Evolutionary conservation across 2,113 vertebrate genomes (phyloP).

Genomic region (Carettochelys insculpta): DNA sequence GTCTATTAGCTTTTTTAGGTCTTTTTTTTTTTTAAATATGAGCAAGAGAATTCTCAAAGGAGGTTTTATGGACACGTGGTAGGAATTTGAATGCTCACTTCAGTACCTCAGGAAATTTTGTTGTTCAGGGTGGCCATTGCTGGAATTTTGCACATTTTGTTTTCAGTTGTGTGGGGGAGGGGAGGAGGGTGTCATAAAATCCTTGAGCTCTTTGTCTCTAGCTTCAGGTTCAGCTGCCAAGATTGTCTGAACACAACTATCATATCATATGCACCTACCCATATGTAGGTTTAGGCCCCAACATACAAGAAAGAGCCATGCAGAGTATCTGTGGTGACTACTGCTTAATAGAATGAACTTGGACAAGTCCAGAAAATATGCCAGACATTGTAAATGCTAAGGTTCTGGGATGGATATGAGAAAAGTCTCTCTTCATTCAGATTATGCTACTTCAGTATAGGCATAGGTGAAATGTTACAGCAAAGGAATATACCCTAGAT

Average conservation of each 20-base stretch:
- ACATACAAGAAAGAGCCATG: rapidly evolving
- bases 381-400: not conserved
- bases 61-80: not conserved
- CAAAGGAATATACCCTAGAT: not conserved
- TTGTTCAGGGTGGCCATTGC: rapidly evolving
- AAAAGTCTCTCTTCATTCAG: not conserved
- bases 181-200: rapidly evolving
- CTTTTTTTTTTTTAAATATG: too few relatives aligned
- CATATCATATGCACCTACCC: not conserved
- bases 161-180: not conserved
- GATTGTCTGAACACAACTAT: not conserved
- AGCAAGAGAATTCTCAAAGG: not conserved
- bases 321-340: rapidly evolving
- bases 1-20: not conserved
- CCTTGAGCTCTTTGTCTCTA: not conserved
- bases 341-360: not conserved
- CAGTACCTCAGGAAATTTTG: rapidly evolving
- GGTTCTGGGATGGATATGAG: not conserved
- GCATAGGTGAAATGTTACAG: not conserved
- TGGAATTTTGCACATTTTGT: not conserved
- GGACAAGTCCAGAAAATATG: not conserved
- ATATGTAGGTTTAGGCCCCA: not conserved
- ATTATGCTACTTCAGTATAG: not conserved
- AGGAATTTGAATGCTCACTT: not conserved
- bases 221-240: not conserved